Conservation (phyloP, 30 jellyfish, hydroid and myxozoan species). For the Aurelia sp. region DNA sequence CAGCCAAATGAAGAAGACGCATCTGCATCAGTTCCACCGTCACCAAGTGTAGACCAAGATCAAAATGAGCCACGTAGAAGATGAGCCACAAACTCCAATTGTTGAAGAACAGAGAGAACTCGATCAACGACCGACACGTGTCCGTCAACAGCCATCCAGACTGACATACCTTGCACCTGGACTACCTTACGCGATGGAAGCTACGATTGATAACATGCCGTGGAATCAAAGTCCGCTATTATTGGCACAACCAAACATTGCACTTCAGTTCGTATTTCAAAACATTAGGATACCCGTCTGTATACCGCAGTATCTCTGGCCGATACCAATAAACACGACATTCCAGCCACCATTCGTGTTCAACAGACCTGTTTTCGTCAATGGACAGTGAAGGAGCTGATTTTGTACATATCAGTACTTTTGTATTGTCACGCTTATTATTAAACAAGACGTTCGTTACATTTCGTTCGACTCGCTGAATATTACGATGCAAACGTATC, state of each 20-base stretch:
- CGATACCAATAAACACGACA: background rate
- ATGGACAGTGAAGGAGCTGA: background rate
- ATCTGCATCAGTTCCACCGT: background rate
- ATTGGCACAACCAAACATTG: no score
- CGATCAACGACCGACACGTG: slow-evolving; percentile 1
- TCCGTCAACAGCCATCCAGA: background rate
- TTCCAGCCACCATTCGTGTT: slow-evolving; percentile 1
- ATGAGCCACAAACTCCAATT: background rate
- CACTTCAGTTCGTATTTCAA: no score
- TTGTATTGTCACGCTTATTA: no score
- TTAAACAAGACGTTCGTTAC: no score
- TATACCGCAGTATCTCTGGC: slow-evolving; percentile 4
- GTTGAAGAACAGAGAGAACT: background rate
- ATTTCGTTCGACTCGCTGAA: slow-evolving; percentile 16
- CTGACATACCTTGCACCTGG: slow-evolving; percentile 17
- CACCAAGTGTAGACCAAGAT: background rate
- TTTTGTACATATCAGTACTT: no score
- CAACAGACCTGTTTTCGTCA: background rate
- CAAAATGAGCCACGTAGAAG: slow-evolving; percentile 11
- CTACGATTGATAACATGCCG: background rate
- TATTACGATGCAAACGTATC: no score
- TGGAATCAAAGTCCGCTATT: no score
- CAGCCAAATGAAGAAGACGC: background rate
- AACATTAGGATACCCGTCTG: slow-evolving; percentile 2
- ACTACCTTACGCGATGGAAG: slow-evolving; percentile 1